These are phyloP conservation scores for Craniophora ligustri DNA, from an alignment of 2,888 invertebrate genomes.

Conservation along the genomic window DNA sequence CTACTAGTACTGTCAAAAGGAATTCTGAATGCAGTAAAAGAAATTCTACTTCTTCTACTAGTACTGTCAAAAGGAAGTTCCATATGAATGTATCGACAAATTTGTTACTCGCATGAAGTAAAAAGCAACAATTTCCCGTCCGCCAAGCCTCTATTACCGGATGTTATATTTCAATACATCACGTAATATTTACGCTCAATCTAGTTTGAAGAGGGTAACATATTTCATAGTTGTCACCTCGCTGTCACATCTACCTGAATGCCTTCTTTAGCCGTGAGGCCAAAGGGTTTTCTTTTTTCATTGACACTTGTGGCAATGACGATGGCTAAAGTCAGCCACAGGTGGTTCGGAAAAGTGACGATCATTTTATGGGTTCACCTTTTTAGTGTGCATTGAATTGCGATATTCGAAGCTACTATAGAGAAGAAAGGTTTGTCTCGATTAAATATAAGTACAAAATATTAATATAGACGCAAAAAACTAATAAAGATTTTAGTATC, in stretches of 20 bases:
- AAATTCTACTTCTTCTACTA: too few species aligned
- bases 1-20: background rate
- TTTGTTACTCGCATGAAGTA: constrained; percentile 9
- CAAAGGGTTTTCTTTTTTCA: constrained; percentile 27
- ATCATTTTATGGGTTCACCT: constrained; percentile 19
- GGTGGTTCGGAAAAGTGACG: constrained; percentile 26
- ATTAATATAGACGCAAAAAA: background rate
- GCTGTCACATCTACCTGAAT: constrained; percentile 41
- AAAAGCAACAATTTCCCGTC: constrained; percentile 11
- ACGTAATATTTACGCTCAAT: constrained; percentile 49
- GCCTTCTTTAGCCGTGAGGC: constrained; percentile 24
- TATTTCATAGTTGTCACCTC: constrained; percentile 42
- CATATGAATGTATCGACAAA: background rate
- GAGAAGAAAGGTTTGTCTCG: background rate
- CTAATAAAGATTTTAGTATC: background rate
- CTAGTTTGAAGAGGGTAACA: constrained; percentile 48
- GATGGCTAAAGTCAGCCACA: constrained; percentile 34
- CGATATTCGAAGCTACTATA: constrained; percentile 19
- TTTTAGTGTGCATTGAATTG: constrained; percentile 38
- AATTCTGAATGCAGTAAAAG: too few species aligned
- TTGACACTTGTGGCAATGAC: constrained; percentile 34
- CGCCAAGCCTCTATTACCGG: constrained; percentile 26
- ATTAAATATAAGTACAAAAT: constrained; percentile 1
- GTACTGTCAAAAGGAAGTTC: background rate
- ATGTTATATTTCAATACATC: constrained; percentile 50